Percentiles rank a stretch among this genome's conserved stretches.
Evolutionary conservation across 2,113 vertebrate species (phyloP).

Genomic region (Marcusenius ussheri): DNA sequence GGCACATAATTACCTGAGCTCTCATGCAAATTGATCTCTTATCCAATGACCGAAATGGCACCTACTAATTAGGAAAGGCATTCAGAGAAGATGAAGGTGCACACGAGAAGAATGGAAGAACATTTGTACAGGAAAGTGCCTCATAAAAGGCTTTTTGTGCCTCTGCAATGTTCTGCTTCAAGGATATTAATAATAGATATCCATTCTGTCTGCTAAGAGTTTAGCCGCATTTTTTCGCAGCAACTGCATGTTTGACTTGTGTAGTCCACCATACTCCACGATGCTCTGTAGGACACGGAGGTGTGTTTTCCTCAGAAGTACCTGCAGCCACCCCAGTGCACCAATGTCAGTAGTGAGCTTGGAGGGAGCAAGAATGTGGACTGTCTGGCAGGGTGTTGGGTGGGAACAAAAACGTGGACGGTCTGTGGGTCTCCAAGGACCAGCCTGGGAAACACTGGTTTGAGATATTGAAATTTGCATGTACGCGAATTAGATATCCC

Average conservation of each 20-base stretch:
- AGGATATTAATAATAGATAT: constrained; percentile 2
- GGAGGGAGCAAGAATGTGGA: not conserved
- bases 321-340: not conserved
- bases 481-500: not conserved
- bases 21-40: constrained; percentile 21
- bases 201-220: not conserved
- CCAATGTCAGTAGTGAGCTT: not conserved
- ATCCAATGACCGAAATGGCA: not conserved
- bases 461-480: not conserved
- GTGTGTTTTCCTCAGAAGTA: not conserved
- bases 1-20: constrained; percentile 15
- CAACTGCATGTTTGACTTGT: not conserved
- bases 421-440: not conserved
- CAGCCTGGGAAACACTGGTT: not conserved
- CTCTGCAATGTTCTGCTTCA: not conserved
- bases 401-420: not conserved
- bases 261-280: not conserved
- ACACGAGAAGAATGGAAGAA: not conserved
- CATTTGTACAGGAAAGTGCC: not conserved
- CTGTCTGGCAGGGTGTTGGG: not conserved
- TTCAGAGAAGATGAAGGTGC: constrained; percentile 7
- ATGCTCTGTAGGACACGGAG: not conserved
- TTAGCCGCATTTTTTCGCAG: not conserved
- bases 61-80: constrained; percentile 8
- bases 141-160: not conserved